Percentiles rank a stretch among this genome's conserved stretches.
Conservation (phyloP, 2,888 invertebrate genomes). For the Hetaerina titia region DNA sequence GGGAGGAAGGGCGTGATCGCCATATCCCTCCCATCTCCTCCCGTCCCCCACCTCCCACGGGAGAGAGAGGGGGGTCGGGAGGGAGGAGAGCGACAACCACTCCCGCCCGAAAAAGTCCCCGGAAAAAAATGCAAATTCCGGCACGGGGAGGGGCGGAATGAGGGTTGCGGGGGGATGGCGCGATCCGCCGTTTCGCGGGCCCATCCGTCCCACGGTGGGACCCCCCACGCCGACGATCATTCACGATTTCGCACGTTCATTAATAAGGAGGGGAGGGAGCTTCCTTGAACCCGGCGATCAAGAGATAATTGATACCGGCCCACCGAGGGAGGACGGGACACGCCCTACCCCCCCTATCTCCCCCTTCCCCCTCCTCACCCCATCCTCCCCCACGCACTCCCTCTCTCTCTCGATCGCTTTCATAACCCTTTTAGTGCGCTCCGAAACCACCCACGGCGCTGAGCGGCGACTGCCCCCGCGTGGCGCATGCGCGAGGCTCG, state of each 20-base stretch:
- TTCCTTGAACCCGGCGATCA: conserved; percentile 42
- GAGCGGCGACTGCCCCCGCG: background rate
- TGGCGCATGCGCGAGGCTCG: background rate
- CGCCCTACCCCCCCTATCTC: background rate
- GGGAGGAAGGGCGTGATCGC: too few relatives aligned
- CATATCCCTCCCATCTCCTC: too few relatives aligned
- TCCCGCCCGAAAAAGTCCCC: background rate
- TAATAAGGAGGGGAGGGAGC: conserved; percentile 51
- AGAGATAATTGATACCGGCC: conserved; percentile 64
- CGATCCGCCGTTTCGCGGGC: background rate
- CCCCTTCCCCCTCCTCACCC: background rate
- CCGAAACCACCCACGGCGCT: conserved; percentile 40
- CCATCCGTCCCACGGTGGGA: background rate
- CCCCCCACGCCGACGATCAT: conserved; percentile 58
- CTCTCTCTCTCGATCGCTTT: background rate
- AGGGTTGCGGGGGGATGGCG: background rate
- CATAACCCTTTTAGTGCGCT: conserved; percentile 22
- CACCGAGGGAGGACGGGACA: conserved; percentile 33
- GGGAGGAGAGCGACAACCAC: too few relatives aligned
- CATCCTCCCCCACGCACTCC: background rate
- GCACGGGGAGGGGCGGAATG: background rate
- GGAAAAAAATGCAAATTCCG: background rate
- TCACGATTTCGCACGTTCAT: conserved; percentile 65
- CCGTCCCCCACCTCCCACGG: too few relatives aligned
- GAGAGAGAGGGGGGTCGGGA: too few relatives aligned